Base-by-base conservation (phyloP, 2,113 vertebrate species). In the Neogobius melanostomus region DNA sequence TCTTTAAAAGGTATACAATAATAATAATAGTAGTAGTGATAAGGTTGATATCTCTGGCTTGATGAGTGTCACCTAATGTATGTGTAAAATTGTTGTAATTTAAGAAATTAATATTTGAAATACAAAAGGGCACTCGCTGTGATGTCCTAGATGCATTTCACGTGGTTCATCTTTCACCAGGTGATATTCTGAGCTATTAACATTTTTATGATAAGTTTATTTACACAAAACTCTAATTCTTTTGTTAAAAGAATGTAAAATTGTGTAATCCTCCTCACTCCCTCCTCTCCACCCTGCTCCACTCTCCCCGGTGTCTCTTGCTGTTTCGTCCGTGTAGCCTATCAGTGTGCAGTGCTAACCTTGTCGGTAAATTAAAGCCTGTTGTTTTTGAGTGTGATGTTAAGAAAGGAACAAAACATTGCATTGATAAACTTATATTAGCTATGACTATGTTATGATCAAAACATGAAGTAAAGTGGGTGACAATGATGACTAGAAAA, bases 281-380 rank as follows among this genome's bases (percentile, higher is more conserved):
- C 15, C 60, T 36, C 64, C 76, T 11, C 73, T 61, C 54, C 82
- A 54, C 71, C 71, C 16, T 11, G 16, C 52, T 10, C 9, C 61
- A 74, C 74, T 54, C 64, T 72, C 71, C 80, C 82, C 75, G 64
- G 81, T 87, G 88, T 92, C 89, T 92, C 91, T 94, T 86, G 90
- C 89, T 92, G 90, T 92, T 87, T 6, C 76, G 88, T 93, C 89
- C 91, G 88, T 92, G 92, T 91, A 90, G 82, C 90, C 83, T 89
- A 85, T 92, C 87, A 88, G 88, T 93, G 92, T 94, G 93, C 91
- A 93, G 92, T 94, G 89, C 88, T 92, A 91, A 92, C 83, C 79
- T 84, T 91, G 90, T 93, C 89, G 87, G 90, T 92, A 91, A 92
- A 92, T 87, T 90, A 16, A 90, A 91, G 92, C 93, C 92, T 92